Evolutionary conservation across 2,113 vertebrate species (phyloP).

Genomic region (Semicossyphus pulcher): DNA sequence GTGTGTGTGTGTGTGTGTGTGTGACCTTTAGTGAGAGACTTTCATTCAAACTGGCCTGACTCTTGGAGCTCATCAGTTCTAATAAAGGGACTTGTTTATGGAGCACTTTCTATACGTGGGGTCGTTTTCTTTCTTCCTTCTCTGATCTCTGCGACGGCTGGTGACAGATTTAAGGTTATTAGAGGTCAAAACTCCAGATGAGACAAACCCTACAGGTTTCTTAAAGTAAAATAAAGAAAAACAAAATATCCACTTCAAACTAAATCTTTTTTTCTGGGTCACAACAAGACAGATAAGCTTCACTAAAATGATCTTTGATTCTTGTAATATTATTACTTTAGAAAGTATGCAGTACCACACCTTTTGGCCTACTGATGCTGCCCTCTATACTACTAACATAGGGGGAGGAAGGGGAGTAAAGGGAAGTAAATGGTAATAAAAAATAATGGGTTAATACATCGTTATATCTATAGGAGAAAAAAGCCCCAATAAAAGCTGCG

Average conservation of each 20-base stretch:
- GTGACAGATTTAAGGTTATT: conserved; percentile 50
- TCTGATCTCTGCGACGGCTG: conserved; percentile 54
- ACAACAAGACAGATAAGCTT: conserved; percentile 79
- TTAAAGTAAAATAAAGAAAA: conserved; percentile 70
- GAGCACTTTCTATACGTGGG: conserved; percentile 54
- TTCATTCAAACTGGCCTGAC: conserved; percentile 34
- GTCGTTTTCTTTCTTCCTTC: conserved; percentile 48
- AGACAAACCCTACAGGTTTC: conserved; percentile 67
- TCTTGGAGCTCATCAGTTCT: conserved; percentile 52
- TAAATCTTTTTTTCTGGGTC: conserved; percentile 77
- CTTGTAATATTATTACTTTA: conserved; percentile 78
- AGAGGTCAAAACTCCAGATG: conserved; percentile 58
- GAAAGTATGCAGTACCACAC: conserved; percentile 82
- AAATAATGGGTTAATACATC: conserved; percentile 73
- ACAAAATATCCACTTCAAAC: conserved; percentile 84
- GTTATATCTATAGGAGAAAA: conserved; percentile 68
- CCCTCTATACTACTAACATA: conserved; percentile 76
- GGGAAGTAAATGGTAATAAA: conserved; percentile 62
- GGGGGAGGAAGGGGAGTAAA: conserved; percentile 56
- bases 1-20: background rate
- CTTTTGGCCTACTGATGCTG: conserved; percentile 81
- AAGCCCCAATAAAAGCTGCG: conserved; percentile 82
- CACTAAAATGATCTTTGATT: conserved; percentile 70
- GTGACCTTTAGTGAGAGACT: no score
- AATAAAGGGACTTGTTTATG: conserved; percentile 20